phyloP scores from a whole-genome alignment of 2,888 invertebrate species.

The Epinotia bilunana region DNA sequence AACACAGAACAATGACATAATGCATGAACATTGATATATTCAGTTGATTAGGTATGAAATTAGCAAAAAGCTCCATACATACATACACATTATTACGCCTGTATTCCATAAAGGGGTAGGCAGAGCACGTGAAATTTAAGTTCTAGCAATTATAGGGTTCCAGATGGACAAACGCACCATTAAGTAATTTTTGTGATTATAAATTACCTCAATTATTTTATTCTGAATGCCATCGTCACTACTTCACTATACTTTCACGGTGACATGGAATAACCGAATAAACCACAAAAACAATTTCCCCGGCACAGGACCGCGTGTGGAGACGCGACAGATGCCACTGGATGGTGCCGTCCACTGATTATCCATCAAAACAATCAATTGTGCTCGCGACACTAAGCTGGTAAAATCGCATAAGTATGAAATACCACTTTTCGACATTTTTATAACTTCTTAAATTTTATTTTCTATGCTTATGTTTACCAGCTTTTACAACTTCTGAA shows the following conservation, averaged over 20 bases:
- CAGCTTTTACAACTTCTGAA: neutral
- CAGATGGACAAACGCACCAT: too few relatives aligned
- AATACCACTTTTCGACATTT: neutral
- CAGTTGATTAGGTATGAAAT: too few relatives aligned
- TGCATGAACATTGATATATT: too few relatives aligned
- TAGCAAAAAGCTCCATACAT: too few relatives aligned
- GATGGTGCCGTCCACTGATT: constrained; percentile 47
- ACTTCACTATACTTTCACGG: neutral
- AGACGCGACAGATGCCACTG: constrained; percentile 46
- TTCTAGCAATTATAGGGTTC: too few relatives aligned
- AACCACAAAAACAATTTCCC: constrained; percentile 16
- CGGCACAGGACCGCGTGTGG: constrained; percentile 16
- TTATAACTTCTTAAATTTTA: neutral
- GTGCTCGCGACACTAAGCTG: constrained; percentile 9
- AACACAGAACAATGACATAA: too few relatives aligned
- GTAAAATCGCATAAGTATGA: constrained; percentile 8
- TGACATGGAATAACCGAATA: neutral
- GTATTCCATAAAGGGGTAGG: too few relatives aligned
- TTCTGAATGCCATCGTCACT: neutral
- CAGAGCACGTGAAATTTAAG: too few relatives aligned
- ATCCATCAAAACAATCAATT: constrained; percentile 61
- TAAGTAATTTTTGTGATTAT: too few relatives aligned
- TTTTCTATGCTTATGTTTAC: neutral
- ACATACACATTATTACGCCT: too few relatives aligned
- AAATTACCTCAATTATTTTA: neutral